These are phyloP conservation scores for Porites lutea DNA, from an alignment of 64 coral and sea anemone genomes.

Conservation along the genomic window DNA sequence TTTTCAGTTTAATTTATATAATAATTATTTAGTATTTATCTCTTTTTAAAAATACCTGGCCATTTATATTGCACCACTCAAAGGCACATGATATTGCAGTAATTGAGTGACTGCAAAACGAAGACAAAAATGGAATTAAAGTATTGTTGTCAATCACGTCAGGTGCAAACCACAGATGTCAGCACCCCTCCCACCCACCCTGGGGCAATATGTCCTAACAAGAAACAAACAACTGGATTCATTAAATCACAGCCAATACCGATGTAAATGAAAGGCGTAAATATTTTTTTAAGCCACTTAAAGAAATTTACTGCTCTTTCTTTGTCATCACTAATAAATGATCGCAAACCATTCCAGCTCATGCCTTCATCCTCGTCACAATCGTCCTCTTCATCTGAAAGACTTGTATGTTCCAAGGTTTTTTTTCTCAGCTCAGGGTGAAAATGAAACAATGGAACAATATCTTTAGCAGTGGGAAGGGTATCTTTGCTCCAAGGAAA, in stretches of 20 bases:
- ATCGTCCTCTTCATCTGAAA: not conserved
- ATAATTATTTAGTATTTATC: too few relatives aligned
- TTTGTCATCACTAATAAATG: not conserved
- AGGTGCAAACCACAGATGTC: constrained; percentile 51
- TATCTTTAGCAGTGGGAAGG: constrained; percentile 39
- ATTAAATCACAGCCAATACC: constrained; percentile 53
- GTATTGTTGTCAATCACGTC: not conserved
- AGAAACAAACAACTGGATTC: constrained; percentile 64
- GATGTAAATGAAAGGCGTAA: constrained; percentile 50
- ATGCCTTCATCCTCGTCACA: not conserved
- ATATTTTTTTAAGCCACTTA: constrained; percentile 48
- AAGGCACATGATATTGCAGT: too few relatives aligned
- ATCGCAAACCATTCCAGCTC: not conserved
- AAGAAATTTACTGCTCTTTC: constrained; percentile 19
- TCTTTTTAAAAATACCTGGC: too few relatives aligned
- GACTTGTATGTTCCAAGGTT: not conserved
- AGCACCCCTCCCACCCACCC: constrained; percentile 81
- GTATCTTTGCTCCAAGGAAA: constrained; percentile 64
- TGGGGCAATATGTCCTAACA: constrained; percentile 67
- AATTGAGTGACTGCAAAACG: too few relatives aligned
- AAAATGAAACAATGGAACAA: constrained; percentile 41
- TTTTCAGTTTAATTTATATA: too few relatives aligned
- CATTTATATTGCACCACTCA: too few relatives aligned
- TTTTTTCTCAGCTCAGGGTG: constrained; percentile 58
- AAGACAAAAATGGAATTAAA: too few relatives aligned